These are phyloP conservation scores for Mesitornis unicolor DNA, from an alignment of 2,113 vertebrate species.

Conservation along the genomic window DNA sequence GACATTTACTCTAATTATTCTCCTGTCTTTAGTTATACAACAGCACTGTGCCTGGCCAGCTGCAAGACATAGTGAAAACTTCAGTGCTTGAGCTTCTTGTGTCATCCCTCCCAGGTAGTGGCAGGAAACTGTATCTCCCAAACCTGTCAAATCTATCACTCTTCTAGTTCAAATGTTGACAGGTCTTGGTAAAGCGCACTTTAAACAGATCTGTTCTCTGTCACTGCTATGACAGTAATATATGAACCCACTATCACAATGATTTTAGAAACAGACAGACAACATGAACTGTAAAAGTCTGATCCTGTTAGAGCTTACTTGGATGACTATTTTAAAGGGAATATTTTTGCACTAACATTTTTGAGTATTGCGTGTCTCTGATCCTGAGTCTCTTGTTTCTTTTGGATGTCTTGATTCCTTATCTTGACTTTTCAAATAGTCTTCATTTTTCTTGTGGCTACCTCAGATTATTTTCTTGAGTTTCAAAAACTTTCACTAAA, in stretches of 20 bases:
- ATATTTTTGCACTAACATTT: neutral
- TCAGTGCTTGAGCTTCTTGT: neutral
- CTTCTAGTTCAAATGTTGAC: conserved; percentile 47
- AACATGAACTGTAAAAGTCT: conserved; percentile 2
- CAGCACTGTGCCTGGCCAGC: neutral
- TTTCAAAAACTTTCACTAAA: neutral
- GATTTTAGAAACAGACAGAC: conserved; percentile 41
- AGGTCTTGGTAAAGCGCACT: neutral
- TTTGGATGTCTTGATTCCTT: conserved; percentile 4
- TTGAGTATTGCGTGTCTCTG: neutral
- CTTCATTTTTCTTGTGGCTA: conserved; percentile 13
- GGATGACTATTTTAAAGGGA: neutral
- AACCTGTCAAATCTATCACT: conserved; percentile 50
- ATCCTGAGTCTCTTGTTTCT: neutral
- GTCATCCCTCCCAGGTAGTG: conserved; percentile 8
- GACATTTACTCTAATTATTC: neutral
- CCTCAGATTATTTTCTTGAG: neutral
- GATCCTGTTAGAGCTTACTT: neutral
- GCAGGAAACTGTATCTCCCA: neutral
- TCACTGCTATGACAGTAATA: conserved; percentile 44
- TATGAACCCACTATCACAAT: conserved; percentile 36
- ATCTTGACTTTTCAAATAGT: neutral
- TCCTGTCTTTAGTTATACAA: neutral
- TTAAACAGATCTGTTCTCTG: conserved; percentile 55
- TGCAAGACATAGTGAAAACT: neutral